Evolutionary conservation across 2,113 vertebrate species (phyloP), one percentile per base, ranked within the genome.

Genomic region (Myocastor coypus): DNA sequence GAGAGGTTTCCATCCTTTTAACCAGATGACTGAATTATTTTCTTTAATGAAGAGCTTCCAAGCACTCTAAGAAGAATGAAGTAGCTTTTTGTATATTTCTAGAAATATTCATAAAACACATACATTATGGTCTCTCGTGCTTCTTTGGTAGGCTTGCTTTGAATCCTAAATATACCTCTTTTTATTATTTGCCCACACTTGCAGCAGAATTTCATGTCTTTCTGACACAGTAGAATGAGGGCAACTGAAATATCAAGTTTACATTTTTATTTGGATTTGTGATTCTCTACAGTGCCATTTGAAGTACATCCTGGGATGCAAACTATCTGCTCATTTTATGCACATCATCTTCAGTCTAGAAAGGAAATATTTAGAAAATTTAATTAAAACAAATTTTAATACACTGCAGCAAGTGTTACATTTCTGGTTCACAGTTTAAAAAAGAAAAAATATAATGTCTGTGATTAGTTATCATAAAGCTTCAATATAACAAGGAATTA

Each of bases 281-380:
- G 83, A 22, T 83, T 30, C 86, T 87, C 86, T 66, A 34, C 63
- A 89, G 80, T 32, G 26, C 50, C 71, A 66, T 68, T 61, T 64
- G 61, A 85, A 55, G 37, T 80, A 59, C 57, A 86, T 91, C 37
- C 46, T 50, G 75, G 30, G 17, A 50, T 11, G 32, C 7, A 16
- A 78, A 87, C 40, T 61, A 50, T 52, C 73, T 91, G 68, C n/a
- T 94, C 26, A 92, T 46, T 42, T 50, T 46, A 16, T 50, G 14
- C 30, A 30, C 5, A 22, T 40, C 28, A 34, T 59, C 63, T 14
- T 50, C 7, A 42, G 55, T 93, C 69, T 86, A 37, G 80, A 92
- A 92, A 96, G 71, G 81, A 96, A 94, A 92, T 87, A 42, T 9
- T 55, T 95, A 50, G 78, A 63, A 95, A 94, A 73, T 90, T 84